Conservation (phyloP, 2,888 invertebrate genomes). For the Hyles lineata region DNA sequence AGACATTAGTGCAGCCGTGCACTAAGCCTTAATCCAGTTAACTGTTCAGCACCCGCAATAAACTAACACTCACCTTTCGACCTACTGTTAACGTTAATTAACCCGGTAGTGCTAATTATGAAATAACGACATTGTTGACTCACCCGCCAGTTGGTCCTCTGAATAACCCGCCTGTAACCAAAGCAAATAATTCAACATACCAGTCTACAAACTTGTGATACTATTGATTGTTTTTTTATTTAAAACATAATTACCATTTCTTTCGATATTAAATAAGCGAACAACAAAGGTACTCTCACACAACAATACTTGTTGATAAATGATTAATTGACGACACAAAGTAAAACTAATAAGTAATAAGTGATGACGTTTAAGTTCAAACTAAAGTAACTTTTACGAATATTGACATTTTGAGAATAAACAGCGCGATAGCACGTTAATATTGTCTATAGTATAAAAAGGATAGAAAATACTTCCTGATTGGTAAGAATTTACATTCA, state of each 20-base stretch:
- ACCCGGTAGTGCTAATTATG: not conserved
- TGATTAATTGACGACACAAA: constrained; percentile 1
- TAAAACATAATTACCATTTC: not conserved
- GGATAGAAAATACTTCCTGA: not conserved
- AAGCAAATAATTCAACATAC: constrained; percentile 1
- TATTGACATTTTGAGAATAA: constrained; percentile 7
- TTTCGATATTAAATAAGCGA: not conserved
- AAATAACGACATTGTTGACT: constrained; percentile 76
- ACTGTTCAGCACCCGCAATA: constrained; percentile 19
- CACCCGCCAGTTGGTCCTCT: constrained; percentile 96
- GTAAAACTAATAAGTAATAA: too few relatives aligned
- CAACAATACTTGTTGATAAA: constrained; percentile 19
- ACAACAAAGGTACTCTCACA: not conserved
- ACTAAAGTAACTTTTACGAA: not conserved
- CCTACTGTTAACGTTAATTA: constrained; percentile 2
- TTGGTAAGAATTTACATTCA: not conserved
- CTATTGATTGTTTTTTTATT: not conserved
- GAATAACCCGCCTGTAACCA: constrained; percentile 92
- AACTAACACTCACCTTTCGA: not conserved
- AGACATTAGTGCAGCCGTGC: not conserved
- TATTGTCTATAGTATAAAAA: constrained; percentile 1
- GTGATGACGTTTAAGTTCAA: constrained; percentile 19
- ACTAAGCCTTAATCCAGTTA: not conserved
- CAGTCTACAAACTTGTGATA: not conserved
- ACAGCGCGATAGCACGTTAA: not conserved